Conservation (phyloP, 64 coral and sea anemone genomes). For the Anthopleura sola region DNA sequence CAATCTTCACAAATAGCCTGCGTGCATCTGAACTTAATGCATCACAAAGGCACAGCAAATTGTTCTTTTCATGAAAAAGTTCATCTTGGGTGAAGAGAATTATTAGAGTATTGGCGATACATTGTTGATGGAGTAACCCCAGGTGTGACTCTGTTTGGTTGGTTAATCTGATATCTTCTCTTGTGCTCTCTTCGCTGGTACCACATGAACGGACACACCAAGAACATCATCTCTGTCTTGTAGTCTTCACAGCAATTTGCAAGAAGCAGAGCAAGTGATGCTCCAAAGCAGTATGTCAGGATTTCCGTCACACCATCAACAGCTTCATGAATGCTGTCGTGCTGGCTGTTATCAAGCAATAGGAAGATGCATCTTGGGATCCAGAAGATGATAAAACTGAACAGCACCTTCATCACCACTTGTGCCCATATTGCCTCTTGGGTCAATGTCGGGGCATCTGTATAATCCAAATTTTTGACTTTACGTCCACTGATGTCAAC, state of each 20-base stretch:
- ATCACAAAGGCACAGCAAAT: background rate
- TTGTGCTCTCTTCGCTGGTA: conserved; percentile 52
- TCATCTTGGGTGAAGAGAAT: conserved; percentile 22
- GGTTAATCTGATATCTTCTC: conserved; percentile 51
- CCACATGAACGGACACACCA: conserved; percentile 58
- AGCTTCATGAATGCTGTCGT: conserved; percentile 72
- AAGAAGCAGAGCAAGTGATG: conserved; percentile 66
- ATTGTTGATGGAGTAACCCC: conserved; percentile 32
- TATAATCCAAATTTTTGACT: conserved; percentile 67
- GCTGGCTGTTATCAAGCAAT: conserved; percentile 71
- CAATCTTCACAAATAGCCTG: too few species aligned
- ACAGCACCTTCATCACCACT: conserved; percentile 54
- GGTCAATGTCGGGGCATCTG: conserved; percentile 57
- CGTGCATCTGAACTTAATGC: too few species aligned
- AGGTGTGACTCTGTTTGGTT: conserved; percentile 31
- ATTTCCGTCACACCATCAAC: conserved; percentile 88
- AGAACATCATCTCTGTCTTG: conserved; percentile 56
- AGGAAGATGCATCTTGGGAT: conserved; percentile 85
- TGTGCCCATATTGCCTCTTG: conserved; percentile 65
- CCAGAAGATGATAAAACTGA: conserved; percentile 87
- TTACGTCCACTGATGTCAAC: conserved; percentile 59
- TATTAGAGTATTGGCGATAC: conserved; percentile 43
- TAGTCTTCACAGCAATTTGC: conserved; percentile 66
- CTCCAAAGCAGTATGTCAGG: conserved; percentile 79
- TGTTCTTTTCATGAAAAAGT: background rate